Percentiles rank a stretch among this genome's conserved stretches.
Conservation (phyloP, 2,113 vertebrate genomes). For the Burhinus bistriatus region DNA sequence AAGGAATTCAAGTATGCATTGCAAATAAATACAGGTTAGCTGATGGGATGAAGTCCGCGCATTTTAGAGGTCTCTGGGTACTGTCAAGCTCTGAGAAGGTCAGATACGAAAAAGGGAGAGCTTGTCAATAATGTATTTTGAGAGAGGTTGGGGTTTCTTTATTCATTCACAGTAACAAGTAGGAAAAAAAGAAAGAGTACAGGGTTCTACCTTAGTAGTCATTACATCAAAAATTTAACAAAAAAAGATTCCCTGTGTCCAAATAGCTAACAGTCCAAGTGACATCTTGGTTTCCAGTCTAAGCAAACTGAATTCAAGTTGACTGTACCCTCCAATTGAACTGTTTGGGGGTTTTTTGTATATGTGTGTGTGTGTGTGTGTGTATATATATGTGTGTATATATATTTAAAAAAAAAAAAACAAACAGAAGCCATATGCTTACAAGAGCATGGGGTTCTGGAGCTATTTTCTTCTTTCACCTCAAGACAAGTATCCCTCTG, state of each 20-base stretch:
- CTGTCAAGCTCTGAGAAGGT: not conserved
- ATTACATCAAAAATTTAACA: not conserved
- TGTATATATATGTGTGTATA: not conserved
- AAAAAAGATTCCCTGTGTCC: not conserved
- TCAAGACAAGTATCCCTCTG: not conserved
- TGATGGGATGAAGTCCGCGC: not conserved
- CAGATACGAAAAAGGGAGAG: not conserved
- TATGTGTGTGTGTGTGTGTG: not conserved
- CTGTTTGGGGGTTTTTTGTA: not conserved
- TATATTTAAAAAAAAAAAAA: too few species aligned
- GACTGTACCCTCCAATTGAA: not conserved
- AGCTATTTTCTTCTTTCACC: not conserved
- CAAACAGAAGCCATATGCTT: not conserved
- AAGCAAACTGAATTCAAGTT: not conserved
- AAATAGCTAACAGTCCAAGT: not conserved
- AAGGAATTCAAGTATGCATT: not conserved
- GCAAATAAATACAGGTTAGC: not conserved
- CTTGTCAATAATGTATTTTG: not conserved
- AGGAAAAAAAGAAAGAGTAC: not conserved
- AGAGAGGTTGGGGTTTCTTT: not conserved
- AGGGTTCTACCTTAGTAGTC: not conserved
- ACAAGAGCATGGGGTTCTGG: not conserved
- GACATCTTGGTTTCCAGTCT: not conserved
- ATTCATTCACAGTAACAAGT: not conserved
- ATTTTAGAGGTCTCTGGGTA: not conserved